Conservation (phyloP, 2,113 vertebrate species). For the Mionectes macconnelli region DNA sequence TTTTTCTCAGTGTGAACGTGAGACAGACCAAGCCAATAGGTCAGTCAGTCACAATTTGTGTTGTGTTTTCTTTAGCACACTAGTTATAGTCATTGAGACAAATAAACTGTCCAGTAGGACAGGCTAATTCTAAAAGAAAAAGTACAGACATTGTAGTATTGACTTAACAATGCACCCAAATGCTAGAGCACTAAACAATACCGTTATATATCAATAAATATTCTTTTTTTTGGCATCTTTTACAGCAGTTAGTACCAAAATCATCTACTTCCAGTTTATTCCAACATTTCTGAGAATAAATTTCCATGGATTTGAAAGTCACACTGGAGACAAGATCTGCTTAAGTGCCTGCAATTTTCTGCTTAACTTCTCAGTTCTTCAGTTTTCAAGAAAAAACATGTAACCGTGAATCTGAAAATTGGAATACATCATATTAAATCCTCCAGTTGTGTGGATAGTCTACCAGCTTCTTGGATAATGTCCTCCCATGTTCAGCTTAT, state of each 20-base stretch:
- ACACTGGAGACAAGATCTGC: background rate
- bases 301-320: background rate
- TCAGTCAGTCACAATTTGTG: background rate
- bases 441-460: background rate
- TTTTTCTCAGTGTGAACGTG: background rate
- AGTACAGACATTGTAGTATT: background rate
- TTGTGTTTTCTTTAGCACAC: background rate
- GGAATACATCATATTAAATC: background rate
- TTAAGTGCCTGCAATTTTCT: background rate
- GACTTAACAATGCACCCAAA: background rate
- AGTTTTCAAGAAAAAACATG: background rate
- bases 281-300: background rate
- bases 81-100: background rate
- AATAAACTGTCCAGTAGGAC: background rate
- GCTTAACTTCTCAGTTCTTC: background rate
- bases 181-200: background rate
- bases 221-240: background rate
- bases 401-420: background rate
- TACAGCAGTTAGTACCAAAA: background rate
- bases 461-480: background rate
- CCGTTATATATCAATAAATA: background rate
- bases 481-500: background rate
- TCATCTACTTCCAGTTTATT: background rate
- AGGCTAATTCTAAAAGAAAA: background rate
- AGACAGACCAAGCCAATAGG: background rate